A percentile compares a stretch with the other conserved stretches of the same genome.
These are phyloP conservation scores for Polydrusus cervinus DNA, from an alignment of 2,888 invertebrate species.

Conservation along the genomic window DNA sequence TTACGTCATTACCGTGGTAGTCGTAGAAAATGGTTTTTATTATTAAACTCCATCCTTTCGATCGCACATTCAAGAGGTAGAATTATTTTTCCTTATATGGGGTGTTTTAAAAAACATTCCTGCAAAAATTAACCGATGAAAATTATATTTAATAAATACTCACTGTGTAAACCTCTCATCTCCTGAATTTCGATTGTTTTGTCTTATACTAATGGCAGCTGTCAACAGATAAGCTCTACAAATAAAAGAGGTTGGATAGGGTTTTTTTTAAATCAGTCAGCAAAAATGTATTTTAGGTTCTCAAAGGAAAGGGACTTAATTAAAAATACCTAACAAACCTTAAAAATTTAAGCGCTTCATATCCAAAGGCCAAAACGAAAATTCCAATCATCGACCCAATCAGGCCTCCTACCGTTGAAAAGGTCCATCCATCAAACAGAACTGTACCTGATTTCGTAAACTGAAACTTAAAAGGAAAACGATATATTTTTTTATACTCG, in stretches of 20 bases:
- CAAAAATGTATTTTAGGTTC: too few species aligned
- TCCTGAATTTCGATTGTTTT: conserved; percentile 44
- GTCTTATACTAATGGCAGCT: conserved; percentile 29
- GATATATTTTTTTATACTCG: too few species aligned
- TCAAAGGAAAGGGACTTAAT: conserved; percentile 2
- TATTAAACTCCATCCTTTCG: neutral
- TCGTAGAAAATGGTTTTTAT: too few species aligned
- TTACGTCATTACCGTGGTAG: too few species aligned
- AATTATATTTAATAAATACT: conserved; percentile 14
- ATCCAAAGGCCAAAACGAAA: conserved; percentile 92
- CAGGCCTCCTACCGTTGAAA: conserved; percentile 83
- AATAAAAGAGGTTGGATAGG: neutral
- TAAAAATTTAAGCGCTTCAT: conserved; percentile 96
- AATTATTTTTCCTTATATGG: too few species aligned
- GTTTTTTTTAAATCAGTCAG: too few species aligned
- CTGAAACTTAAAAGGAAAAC: conserved; percentile 81
- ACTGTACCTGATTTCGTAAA: conserved; percentile 85
- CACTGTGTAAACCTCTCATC: conserved; percentile 45
- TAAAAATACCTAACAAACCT: conserved; percentile 69
- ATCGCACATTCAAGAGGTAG: neutral
- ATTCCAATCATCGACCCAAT: conserved; percentile 93
- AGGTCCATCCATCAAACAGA: conserved; percentile 88
- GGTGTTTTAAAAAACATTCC: too few species aligned
- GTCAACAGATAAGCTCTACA: conserved; percentile 31
- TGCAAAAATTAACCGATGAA: too few species aligned